phyloP scores from a whole-genome alignment of 2,888 invertebrate species.

The Drosophila kanekoi region DNA sequence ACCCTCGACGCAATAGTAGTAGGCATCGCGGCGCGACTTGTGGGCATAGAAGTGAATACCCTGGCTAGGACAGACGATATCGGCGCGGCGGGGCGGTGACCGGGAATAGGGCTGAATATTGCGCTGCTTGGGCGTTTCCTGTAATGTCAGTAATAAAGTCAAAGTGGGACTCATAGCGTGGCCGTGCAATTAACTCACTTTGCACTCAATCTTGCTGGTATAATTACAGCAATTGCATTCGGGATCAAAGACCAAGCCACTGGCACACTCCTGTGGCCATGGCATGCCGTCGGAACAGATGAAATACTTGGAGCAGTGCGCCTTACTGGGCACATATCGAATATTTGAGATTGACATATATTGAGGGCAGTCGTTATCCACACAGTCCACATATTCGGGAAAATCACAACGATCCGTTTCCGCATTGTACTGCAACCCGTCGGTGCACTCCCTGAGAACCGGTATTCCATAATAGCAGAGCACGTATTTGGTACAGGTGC shows the following conservation, averaged over 20 bases:
- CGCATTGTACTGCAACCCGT: slow-evolving; percentile 81
- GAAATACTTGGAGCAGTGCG: slow-evolving; percentile 74
- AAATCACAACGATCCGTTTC: slow-evolving; percentile 82
- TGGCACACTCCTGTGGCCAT: slow-evolving; percentile 64
- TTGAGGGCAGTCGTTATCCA: slow-evolving; percentile 75
- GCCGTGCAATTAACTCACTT: slow-evolving; percentile 54
- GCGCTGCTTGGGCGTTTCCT: slow-evolving; percentile 66
- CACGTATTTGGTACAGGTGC: slow-evolving; percentile 81
- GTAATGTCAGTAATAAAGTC: not conserved
- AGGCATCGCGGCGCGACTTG: slow-evolving; percentile 61
- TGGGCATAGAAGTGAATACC: slow-evolving; percentile 78
- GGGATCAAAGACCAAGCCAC: slow-evolving; percentile 70
- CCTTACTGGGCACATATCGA: slow-evolving; percentile 69
- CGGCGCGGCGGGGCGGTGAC: slow-evolving; percentile 78
- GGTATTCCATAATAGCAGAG: slow-evolving; percentile 75
- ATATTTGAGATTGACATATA: slow-evolving; percentile 65
- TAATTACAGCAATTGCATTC: slow-evolving; percentile 73
- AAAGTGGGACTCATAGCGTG: not conserved
- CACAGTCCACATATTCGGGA: slow-evolving; percentile 81
- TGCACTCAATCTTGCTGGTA: slow-evolving; percentile 61
- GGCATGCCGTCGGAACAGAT: slow-evolving; percentile 81
- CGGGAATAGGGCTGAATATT: slow-evolving; percentile 76
- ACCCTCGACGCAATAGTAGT: slow-evolving; percentile 82
- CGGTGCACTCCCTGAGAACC: slow-evolving; percentile 74
- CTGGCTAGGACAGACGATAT: slow-evolving; percentile 74